Evolutionary conservation across 2,888 invertebrate genomes (phyloP), one percentile per base, ranked within the genome.

Genomic region (Aricia artaxerxes): DNA sequence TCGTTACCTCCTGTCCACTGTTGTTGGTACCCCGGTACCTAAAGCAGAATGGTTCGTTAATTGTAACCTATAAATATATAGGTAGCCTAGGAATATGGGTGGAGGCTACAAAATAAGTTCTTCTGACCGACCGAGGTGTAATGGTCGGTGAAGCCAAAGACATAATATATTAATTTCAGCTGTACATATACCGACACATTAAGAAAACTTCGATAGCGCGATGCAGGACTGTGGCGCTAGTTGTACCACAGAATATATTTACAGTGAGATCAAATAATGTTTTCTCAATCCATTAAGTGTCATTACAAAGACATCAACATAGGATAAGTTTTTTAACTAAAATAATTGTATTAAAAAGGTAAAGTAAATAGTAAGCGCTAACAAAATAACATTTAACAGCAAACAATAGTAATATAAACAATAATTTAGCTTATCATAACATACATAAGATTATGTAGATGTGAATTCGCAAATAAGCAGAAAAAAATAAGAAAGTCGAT

Each of bases 1-100:
- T 89, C n/a, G 87, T 84, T 9, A 81, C 79, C 40, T 80, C 76
- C 40, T 79, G 80, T 5, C 73, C 78, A 24, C 81, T 53, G 69
- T 81, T 82, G 3, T 82, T 80, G 6, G 79, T 72, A 2, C 64
- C 64, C 13, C 83, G 80, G 77, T 81, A 82, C 78, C 83, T 83
- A 73, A 9, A 44, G 73, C 5, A n/a, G 35, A 75, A 1, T 2
- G 11, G 44, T 35, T n/a, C 38, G 1, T 61, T 24, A 7, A 61
- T 7, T 61, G 61, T n/a, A 61, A 60, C 57, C 9, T 49, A 49
- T 9, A 49, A 49, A 9, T 11, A 24, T 24, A 24, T 24, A 24
- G 9, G 49, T 11, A 24, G 24, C 24, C 24, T 24, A 49, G 49
- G 49, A 49, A 49, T 49, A 49, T 49, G 49, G 49, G 24, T 24